Percentiles rank a stretch among this genome's conserved stretches.
phyloP scores from a whole-genome alignment of 1,140 invertebrate species.

The Macrobrachium rosenbergii region DNA sequence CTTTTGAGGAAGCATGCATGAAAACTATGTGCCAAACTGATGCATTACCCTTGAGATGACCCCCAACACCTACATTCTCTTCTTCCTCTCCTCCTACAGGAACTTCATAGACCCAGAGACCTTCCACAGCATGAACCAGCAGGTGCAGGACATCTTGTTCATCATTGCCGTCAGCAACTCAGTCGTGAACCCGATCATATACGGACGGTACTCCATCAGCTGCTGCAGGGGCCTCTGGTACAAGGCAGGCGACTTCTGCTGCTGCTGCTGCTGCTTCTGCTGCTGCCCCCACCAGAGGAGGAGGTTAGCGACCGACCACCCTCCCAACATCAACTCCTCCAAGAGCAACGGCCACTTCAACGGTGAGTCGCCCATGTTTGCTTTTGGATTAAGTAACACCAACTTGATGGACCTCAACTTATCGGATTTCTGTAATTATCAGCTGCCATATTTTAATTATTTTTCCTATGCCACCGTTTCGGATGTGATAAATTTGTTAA shows the following conservation, averaged over 20 bases:
- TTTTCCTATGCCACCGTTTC: too few species aligned
- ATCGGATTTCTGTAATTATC: too few species aligned
- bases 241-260: slow-evolving; percentile 29
- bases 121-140: slow-evolving; percentile 81
- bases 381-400: background rate
- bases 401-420: background rate
- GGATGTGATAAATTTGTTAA: too few species aligned
- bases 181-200: slow-evolving; percentile 89
- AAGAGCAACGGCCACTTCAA: slow-evolving; percentile 54
- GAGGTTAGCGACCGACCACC: background rate
- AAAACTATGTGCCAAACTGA: background rate
- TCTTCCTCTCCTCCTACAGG: slow-evolving; percentile 72
- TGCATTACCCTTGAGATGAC: background rate
- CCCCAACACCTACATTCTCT: background rate
- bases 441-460: too few species aligned
- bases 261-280: slow-evolving; percentile 40
- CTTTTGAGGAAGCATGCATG: too few species aligned
- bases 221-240: slow-evolving; percentile 55
- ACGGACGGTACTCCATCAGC: slow-evolving; percentile 72
- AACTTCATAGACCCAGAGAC: slow-evolving; percentile 85
- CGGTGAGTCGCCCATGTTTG: background rate
- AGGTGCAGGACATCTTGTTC: slow-evolving; percentile 88
- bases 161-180: slow-evolving; percentile 96
- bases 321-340: slow-evolving; percentile 25
- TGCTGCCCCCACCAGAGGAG: background rate